Evolutionary conservation across 1,140 invertebrate genomes (phyloP).

Genomic region (Drosophila tristis): DNA sequence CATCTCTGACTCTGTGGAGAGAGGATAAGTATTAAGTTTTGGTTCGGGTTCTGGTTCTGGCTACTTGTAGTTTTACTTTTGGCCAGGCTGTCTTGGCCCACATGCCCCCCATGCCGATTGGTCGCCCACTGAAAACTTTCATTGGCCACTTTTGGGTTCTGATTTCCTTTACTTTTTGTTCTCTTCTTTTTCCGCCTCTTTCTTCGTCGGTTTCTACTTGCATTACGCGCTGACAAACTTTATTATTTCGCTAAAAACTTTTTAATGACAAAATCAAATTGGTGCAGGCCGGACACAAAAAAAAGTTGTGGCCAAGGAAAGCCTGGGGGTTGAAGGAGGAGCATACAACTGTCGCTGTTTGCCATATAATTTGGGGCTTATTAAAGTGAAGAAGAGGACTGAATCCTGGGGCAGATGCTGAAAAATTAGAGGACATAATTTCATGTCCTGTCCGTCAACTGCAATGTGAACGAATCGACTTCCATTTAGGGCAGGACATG

Average conservation of each 20-base stretch:
- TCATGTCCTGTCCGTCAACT: slow-evolving; percentile 11
- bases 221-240: slow-evolving; percentile 86
- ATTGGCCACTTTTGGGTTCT: slow-evolving; percentile 52
- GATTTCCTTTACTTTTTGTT: slow-evolving; percentile 45
- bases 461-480: slow-evolving; percentile 3
- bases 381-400: slow-evolving; percentile 15
- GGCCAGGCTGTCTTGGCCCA: slow-evolving; percentile 14
- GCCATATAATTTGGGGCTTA: slow-evolving; percentile 84
- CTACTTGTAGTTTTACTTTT: slow-evolving; percentile 13
- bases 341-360: slow-evolving; percentile 84
- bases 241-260: slow-evolving; percentile 87
- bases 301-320: slow-evolving; percentile 86
- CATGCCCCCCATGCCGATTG: not conserved
- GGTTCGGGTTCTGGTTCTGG: slow-evolving; percentile 6
- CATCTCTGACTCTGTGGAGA: slow-evolving; percentile 11
- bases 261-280: slow-evolving; percentile 77
- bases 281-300: slow-evolving; percentile 86
- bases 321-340: not conserved
- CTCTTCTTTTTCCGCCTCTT: slow-evolving; percentile 9
- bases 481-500: not conserved
- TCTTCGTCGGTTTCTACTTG: slow-evolving; percentile 75
- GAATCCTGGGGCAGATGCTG: slow-evolving; percentile 12
- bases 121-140: slow-evolving; percentile 42
- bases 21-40: slow-evolving; percentile 23
- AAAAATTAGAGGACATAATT: slow-evolving; percentile 12